phyloP scores from a whole-genome alignment of 2,797 vertebrate species.

The Artibeus lituratus region DNA sequence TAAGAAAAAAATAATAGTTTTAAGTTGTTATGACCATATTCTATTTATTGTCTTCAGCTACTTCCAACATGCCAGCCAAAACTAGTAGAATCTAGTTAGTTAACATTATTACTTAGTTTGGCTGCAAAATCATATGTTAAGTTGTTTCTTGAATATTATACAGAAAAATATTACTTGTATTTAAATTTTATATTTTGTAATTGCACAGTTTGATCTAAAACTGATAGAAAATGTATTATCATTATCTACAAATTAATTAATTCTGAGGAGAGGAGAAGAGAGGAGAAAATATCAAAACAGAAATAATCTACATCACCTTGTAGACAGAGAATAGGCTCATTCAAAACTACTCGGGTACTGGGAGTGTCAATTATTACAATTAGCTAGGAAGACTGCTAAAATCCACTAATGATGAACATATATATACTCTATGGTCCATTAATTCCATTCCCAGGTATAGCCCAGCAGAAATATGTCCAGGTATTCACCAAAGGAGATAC shows the following conservation, averaged over 20 bases:
- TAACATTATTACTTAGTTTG: background rate
- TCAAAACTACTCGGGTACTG: background rate
- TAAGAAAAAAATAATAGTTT: background rate
- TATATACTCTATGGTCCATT: background rate
- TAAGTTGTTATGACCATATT: background rate
- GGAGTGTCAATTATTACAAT: background rate
- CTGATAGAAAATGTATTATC: background rate
- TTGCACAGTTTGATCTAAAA: background rate
- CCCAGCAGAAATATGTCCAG: background rate
- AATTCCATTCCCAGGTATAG: background rate
- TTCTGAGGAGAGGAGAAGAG: background rate
- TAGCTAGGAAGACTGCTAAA: background rate
- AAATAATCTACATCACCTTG: background rate
- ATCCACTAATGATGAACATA: background rate
- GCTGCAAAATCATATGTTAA: background rate
- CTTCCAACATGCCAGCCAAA: background rate
- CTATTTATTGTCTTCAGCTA: background rate
- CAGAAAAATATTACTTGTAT: background rate
- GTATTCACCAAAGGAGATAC: background rate
- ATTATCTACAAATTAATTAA: conserved; percentile 16
- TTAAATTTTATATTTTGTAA: conserved; percentile 25
- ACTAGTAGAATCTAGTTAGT: background rate
- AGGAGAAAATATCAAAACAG: background rate
- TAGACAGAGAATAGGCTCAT: background rate
- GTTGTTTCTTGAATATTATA: background rate